Conservation (phyloP, 1,140 invertebrate genomes). For the Drosophila kepulauana region DNA sequence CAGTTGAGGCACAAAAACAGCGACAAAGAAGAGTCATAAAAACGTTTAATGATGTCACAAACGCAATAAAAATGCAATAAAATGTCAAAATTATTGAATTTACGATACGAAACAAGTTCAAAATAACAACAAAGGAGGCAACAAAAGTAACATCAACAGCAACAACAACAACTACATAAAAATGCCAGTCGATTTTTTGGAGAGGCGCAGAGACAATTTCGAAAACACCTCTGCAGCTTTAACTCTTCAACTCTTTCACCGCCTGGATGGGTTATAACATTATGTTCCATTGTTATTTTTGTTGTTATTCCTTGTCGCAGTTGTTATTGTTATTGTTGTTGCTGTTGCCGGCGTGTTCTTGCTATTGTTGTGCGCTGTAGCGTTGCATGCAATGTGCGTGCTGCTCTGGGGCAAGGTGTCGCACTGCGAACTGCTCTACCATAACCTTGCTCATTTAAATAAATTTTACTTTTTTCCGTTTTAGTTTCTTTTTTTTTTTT, state of each 20-base stretch:
- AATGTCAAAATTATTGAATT: conserved; percentile 85
- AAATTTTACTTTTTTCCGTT: conserved; percentile 60
- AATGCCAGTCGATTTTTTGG: conserved; percentile 17
- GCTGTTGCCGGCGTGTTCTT: conserved; percentile 23
- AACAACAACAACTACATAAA: conserved; percentile 54
- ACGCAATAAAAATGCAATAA: conserved; percentile 84
- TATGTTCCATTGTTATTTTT: conserved; percentile 75
- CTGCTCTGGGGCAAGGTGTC: conserved; percentile 74
- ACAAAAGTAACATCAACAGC: conserved; percentile 48
- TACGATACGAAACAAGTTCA: conserved; percentile 84
- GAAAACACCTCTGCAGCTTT: conserved; percentile 64
- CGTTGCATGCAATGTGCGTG: conserved; percentile 74
- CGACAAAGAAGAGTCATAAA: conserved; percentile 83
- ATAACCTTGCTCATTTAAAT: conserved; percentile 77
- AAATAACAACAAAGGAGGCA: conserved; percentile 57
- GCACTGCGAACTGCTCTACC: conserved; percentile 75
- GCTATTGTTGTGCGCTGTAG: conserved; percentile 67
- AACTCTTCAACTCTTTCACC: conserved; percentile 65
- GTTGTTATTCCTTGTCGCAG: conserved; percentile 40
- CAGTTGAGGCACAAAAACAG: conserved; percentile 66
- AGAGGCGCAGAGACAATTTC: conserved; percentile 31
- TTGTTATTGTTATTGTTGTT: conserved; percentile 39
- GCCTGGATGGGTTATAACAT: conserved; percentile 68
- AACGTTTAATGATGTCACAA: conserved; percentile 85
- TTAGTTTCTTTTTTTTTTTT: conserved; percentile 25